phyloP scores from a whole-genome alignment of 37 sponge, comb jelly and placozoan genomes.

The Agelas oroides region DNA sequence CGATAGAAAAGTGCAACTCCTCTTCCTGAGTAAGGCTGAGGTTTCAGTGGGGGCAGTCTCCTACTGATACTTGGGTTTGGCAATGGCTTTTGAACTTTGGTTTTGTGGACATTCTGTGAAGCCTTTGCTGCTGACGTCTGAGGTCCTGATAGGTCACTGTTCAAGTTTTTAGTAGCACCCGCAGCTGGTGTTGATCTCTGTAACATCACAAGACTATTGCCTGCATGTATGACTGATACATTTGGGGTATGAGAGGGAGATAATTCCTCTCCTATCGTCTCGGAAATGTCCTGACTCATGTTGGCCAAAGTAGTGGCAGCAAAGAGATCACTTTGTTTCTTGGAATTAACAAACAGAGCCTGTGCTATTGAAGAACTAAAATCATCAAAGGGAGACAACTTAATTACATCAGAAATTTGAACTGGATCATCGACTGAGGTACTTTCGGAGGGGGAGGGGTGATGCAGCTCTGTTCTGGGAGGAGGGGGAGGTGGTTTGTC shows the following conservation, averaged over 20 bases:
- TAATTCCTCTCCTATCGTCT: conserved; percentile 25
- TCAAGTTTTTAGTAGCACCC: no score
- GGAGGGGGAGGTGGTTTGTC: conserved; percentile 61
- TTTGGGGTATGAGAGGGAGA: no score
- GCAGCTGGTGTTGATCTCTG: no score
- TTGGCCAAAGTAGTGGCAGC: conserved; percentile 1
- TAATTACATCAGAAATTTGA: background rate
- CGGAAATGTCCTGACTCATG: conserved; percentile 27
- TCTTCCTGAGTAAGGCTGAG: conserved; percentile 26
- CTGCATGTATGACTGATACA: no score
- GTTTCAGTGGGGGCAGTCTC: conserved; percentile 10
- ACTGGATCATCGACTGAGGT: background rate
- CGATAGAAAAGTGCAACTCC: no score
- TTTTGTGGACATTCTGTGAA: no score
- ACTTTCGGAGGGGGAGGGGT: background rate
- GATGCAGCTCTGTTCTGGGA: conserved; percentile 39
- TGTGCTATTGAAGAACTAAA: conserved; percentile 60
- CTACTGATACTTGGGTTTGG: no score
- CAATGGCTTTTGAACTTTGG: no score
- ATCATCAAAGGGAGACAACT: conserved; percentile 43
- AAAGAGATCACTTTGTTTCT: conserved; percentile 4
- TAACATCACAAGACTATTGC: no score
- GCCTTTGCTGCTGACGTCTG: no score
- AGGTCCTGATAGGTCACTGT: no score
- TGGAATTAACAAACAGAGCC: conserved; percentile 29